Percentiles rank a stretch among this genome's conserved stretches.
Evolutionary conservation across 2,888 invertebrate species (phyloP).

Genomic region (Dinocampus coccinellae): DNA sequence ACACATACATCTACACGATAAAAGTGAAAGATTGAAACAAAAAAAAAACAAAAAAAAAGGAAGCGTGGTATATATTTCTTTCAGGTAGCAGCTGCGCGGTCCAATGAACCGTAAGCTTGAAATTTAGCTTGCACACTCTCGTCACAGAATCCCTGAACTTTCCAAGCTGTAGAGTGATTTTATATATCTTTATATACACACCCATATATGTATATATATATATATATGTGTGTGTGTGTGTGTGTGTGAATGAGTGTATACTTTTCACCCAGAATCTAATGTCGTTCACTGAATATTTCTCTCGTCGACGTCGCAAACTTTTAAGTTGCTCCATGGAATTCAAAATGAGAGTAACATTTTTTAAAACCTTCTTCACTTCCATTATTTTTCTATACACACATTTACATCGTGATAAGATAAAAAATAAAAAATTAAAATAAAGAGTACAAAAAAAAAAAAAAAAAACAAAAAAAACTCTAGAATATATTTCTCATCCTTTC

Average conservation of each 20-base stretch:
- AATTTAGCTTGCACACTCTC: slow-evolving; percentile 29
- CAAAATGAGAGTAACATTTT: not conserved
- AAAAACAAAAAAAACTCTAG: no score
- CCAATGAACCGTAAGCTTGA: slow-evolving; percentile 40
- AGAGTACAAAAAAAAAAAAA: no score
- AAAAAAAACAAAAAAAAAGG: not conserved
- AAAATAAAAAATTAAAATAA: not conserved
- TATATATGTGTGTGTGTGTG: not conserved
- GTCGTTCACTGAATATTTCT: slow-evolving; percentile 6
- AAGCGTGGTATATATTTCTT: slow-evolving; percentile 28
- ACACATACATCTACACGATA: not conserved
- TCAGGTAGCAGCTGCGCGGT: slow-evolving; percentile 35
- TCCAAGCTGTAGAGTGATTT: not conserved
- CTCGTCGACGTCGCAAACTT: not conserved
- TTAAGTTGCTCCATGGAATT: slow-evolving; percentile 5
- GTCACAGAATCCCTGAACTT: slow-evolving; percentile 24
- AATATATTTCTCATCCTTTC: not conserved
- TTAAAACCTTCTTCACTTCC: not conserved
- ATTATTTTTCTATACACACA: not conserved
- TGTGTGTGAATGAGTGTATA: not conserved
- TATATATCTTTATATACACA: not conserved
- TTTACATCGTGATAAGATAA: not conserved
- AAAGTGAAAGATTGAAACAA: not conserved
- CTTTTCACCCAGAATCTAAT: slow-evolving; percentile 1
- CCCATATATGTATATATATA: slow-evolving; percentile 8